These are phyloP conservation scores for Orthosia incerta DNA, from an alignment of 2,888 invertebrate genomes.

Conservation along the genomic window DNA sequence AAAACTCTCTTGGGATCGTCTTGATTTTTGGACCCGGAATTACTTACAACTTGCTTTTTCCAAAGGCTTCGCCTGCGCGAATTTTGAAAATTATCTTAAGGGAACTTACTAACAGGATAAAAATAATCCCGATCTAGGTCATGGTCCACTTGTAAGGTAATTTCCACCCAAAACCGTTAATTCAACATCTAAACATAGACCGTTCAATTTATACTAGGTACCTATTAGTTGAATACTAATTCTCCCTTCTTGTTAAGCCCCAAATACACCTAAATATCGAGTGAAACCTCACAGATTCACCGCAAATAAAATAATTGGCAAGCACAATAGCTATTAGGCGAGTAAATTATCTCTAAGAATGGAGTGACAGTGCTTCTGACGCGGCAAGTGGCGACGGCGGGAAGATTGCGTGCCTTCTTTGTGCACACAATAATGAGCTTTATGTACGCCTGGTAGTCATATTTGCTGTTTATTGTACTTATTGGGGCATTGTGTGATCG, in stretches of 20 bases:
- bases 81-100: no score
- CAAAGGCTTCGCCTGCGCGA: no score
- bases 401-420: slow-evolving; percentile 61
- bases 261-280: background rate
- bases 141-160: no score
- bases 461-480: slow-evolving; percentile 19
- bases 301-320: slow-evolving; percentile 54
- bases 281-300: slow-evolving; percentile 28
- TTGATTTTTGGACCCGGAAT: background rate
- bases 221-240: no score
- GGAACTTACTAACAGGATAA: no score
- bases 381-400: slow-evolving; percentile 48
- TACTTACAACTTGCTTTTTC: background rate
- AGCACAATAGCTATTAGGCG: slow-evolving; percentile 54
- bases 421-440: slow-evolving; percentile 59
- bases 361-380: slow-evolving; percentile 61
- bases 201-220: no score
- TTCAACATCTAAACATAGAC: background rate
- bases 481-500: slow-evolving; percentile 21
- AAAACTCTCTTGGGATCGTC: background rate
- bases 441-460: slow-evolving; percentile 33
- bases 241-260: background rate
- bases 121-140: no score
- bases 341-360: slow-evolving; percentile 62
- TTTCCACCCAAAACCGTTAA: background rate